A percentile compares a stretch with the other conserved stretches of the same genome.
These are phyloP conservation scores for Sorex fumeus DNA, from an alignment of 2,113 vertebrate species.

Conservation along the genomic window DNA sequence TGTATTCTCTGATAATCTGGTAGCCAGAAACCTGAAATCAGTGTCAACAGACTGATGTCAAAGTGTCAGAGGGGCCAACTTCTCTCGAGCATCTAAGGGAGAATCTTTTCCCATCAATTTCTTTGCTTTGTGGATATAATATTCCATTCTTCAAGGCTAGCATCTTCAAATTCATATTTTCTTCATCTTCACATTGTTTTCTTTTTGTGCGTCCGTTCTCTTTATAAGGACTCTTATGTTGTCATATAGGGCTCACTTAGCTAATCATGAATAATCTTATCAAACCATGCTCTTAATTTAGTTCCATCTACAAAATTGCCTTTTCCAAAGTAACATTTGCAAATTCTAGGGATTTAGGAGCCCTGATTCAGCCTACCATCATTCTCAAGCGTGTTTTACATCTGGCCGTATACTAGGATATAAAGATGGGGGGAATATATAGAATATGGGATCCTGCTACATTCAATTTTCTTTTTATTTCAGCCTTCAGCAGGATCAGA, in stretches of 20 bases:
- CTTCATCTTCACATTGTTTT: not conserved
- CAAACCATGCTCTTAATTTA: not conserved
- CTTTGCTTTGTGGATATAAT: not conserved
- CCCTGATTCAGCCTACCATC: not conserved
- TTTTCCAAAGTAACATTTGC: not conserved
- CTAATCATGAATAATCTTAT: not conserved
- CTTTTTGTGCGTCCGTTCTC: not conserved
- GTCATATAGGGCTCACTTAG: not conserved
- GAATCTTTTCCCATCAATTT: not conserved
- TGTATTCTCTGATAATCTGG: not conserved
- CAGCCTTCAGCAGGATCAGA: not conserved
- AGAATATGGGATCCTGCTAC: conserved; percentile 3
- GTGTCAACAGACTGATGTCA: not conserved
- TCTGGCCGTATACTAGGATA: not conserved
- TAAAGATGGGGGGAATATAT: not conserved
- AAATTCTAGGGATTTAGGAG: not conserved
- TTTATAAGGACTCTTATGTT: not conserved
- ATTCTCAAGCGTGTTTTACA: not conserved
- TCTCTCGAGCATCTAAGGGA: not conserved
- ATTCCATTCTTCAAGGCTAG: not conserved
- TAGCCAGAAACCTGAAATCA: not conserved
- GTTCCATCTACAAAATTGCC: not conserved
- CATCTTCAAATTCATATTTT: not conserved
- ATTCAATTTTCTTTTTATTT: conserved; percentile 27
- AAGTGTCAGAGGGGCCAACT: not conserved